Evolutionary conservation across 2,888 invertebrate genomes (phyloP).

Genomic region (Aromia moschata): DNA sequence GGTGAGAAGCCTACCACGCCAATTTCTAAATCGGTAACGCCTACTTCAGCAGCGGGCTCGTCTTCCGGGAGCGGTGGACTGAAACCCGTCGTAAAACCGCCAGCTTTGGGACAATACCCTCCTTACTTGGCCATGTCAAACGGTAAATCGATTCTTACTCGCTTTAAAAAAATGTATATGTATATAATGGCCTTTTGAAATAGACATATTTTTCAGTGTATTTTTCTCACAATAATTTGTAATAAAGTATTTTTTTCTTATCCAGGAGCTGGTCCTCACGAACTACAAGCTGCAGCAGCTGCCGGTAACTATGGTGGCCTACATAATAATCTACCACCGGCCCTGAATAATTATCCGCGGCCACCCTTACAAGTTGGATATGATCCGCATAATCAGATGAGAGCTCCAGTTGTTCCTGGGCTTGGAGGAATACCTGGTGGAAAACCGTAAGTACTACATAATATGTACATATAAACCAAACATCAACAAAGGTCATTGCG

Average conservation of each 20-base stretch:
- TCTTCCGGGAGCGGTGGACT: slow-evolving; percentile 61
- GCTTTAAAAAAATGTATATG: background rate
- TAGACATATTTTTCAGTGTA: too few relatives aligned
- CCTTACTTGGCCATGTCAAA: slow-evolving; percentile 67
- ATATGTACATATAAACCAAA: too few relatives aligned
- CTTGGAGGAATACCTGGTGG: slow-evolving; percentile 80
- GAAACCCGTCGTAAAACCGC: slow-evolving; percentile 66
- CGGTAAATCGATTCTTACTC: too few relatives aligned
- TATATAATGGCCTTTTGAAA: background rate
- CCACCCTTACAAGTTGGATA: slow-evolving; percentile 73
- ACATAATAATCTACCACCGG: slow-evolving; percentile 73
- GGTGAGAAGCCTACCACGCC: slow-evolving; percentile 90
- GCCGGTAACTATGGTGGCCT: slow-evolving; percentile 67
- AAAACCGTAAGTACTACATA: slow-evolving; percentile 78
- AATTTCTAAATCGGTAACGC: slow-evolving; percentile 89
- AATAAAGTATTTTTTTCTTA: background rate
- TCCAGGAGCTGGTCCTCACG: slow-evolving; percentile 66
- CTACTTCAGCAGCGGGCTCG: slow-evolving; percentile 71
- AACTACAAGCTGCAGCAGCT: slow-evolving; percentile 67
- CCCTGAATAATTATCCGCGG: slow-evolving; percentile 73
- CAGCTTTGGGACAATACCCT: slow-evolving; percentile 70
- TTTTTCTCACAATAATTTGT: background rate
- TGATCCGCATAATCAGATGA: slow-evolving; percentile 74
- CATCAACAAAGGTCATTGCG: too few relatives aligned
- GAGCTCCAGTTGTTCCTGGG: slow-evolving; percentile 71